Evolutionary conservation across 2,113 vertebrate genomes (phyloP).

Genomic region (Peromyscus maniculatus): DNA sequence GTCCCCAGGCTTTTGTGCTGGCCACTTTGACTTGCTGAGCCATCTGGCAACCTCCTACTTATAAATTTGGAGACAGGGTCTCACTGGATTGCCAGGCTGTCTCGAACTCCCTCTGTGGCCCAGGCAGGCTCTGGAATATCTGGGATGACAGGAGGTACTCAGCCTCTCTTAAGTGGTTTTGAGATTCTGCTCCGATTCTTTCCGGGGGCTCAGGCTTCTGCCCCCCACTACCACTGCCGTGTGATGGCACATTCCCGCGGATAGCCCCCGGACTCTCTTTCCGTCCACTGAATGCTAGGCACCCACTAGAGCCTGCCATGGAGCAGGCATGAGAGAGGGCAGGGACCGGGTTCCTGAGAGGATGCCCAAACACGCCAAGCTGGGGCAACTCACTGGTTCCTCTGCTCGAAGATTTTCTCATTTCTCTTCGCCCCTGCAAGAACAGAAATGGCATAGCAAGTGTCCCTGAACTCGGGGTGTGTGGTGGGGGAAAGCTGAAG

Average conservation of each 20-base stretch:
- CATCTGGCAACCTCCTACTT: neutral
- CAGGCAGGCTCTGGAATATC: neutral
- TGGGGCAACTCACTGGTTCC: conserved; percentile 83
- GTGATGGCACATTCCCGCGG: neutral
- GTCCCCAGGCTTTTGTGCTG: neutral
- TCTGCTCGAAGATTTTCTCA: conserved; percentile 62
- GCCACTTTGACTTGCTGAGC: neutral
- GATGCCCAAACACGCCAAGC: neutral
- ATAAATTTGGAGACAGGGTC: neutral
- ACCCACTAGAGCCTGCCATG: neutral
- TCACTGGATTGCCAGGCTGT: neutral
- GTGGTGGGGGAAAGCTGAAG: fast-evolving
- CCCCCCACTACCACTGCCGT: fast-evolving
- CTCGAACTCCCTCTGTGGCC: neutral
- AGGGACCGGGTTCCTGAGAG: too few species aligned
- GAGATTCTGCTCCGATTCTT: neutral
- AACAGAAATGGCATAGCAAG: neutral
- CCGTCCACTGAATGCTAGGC: neutral
- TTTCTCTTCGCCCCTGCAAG: conserved; percentile 78
- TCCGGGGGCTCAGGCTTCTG: neutral
- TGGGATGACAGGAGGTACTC: neutral
- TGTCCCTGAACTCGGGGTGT: fast-evolving
- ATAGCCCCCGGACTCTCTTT: neutral
- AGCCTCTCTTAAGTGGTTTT: too few species aligned
- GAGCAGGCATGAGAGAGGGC: neutral